Conservation (phyloP, 1,140 invertebrate genomes). For the Pristionchus pacificus region DNA sequence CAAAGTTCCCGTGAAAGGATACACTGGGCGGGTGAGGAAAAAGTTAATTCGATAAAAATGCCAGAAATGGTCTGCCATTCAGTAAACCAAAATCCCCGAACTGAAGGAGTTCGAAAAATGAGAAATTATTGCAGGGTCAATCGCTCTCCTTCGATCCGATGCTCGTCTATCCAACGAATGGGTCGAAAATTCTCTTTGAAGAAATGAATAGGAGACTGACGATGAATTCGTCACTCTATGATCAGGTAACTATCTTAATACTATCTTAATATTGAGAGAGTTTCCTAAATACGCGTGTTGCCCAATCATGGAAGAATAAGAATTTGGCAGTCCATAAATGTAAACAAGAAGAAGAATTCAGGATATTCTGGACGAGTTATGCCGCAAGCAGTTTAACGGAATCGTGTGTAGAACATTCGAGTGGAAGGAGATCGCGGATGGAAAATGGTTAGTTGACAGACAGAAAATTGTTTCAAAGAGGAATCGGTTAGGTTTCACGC, state of each 20-base stretch:
- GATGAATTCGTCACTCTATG: constrained; percentile 30
- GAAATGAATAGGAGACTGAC: constrained; percentile 34
- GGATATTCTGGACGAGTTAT: constrained; percentile 45
- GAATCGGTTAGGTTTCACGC: too few relatives aligned
- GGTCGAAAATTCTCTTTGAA: constrained; percentile 30
- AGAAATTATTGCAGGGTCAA: too few relatives aligned
- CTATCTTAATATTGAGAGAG: not conserved
- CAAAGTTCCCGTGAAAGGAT: constrained; percentile 41
- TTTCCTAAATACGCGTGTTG: not conserved
- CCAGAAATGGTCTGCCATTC: too few relatives aligned
- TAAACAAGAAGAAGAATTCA: constrained; percentile 15
- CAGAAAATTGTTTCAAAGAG: too few relatives aligned
- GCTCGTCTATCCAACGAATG: constrained; percentile 42
- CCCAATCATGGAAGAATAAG: not conserved
- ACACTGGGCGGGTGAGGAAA: constrained; percentile 21
- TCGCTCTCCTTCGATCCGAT: constrained; percentile 47
- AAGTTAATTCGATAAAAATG: constrained; percentile 7
- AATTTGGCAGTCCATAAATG: constrained; percentile 2
- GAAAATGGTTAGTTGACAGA: too few relatives aligned
- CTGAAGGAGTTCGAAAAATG: too few relatives aligned
- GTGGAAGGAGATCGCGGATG: constrained; percentile 47
- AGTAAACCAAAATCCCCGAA: too few relatives aligned
- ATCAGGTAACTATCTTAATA: constrained; percentile 31
- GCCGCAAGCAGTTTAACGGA: constrained; percentile 39
- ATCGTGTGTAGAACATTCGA: constrained; percentile 45